Base-by-base conservation (phyloP, 2,113 vertebrate genomes). In the Anolis carolinensis region DNA sequence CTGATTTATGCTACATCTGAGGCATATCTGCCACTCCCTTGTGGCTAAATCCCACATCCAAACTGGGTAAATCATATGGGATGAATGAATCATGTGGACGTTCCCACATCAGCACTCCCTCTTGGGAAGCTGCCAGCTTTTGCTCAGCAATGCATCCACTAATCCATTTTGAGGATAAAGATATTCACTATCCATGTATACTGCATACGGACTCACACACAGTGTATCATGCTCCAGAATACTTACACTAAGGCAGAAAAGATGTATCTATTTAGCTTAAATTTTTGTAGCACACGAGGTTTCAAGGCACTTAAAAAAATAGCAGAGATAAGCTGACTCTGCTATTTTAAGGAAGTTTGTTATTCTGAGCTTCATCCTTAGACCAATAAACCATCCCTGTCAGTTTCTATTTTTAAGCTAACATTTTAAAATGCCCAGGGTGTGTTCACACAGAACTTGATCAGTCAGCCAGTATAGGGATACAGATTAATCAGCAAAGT, bases 331-430 rank as follows among this genome's bases (percentile, higher is more conserved):
- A n/a, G 5, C 2, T 0, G 0, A 80, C 48, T 59, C 80, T 83
- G n/a, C 79, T 80, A 3, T 72, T 82, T 59, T 74, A 39, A 63
- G n/a, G 44, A 23, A 5, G 20, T 27, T 79, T 30, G 82, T 84
- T 91, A 32, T 39, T 86, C 91, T 78, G 83, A 89, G 87, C 1
- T 20, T 83, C 23, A 34, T 90, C 21, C 63, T 81, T 27, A 74
- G 36, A 73, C 59, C 39, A 75, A 80, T 81, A 74, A 50, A 52
- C 25, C 30, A 36, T 30, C 14, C 8, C 59, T 65, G 32, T 7
- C 70, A 65, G 4, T 70, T 86, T 73, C 65, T 75, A 52, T 75
- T 75, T 81, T 81, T 52, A 50, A 65, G 52, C 23, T 59, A 44
- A 74, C 52, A 6, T 83, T 83, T 83, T 63, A n/a, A 16, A 63